Evolutionary conservation across 1,140 invertebrate genomes (phyloP).

Genomic region (Neodiprion pinetum): DNA sequence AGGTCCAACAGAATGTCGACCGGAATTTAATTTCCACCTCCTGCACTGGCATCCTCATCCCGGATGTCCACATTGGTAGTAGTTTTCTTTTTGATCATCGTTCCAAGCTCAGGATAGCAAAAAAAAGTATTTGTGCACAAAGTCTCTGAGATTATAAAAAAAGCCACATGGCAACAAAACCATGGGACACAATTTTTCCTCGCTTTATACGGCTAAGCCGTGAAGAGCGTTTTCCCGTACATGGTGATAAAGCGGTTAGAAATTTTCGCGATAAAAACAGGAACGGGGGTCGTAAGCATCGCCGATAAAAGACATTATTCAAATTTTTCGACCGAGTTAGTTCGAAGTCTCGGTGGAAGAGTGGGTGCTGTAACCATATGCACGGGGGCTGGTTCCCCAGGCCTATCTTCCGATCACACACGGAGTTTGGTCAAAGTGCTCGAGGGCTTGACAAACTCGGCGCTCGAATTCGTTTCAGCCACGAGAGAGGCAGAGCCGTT

Average conservation of each 20-base stretch:
- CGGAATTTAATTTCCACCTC: background rate
- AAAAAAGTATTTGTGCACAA: too few species aligned
- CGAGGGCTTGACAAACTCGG: background rate
- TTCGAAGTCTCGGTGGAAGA: too few species aligned
- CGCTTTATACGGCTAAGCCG: too few species aligned
- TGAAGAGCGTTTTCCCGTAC: constrained; percentile 15
- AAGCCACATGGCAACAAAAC: too few species aligned
- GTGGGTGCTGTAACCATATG: too few species aligned
- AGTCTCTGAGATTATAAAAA: too few species aligned
- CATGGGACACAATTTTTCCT: too few species aligned
- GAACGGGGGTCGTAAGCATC: constrained; percentile 22
- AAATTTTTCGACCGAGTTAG: constrained; percentile 39
- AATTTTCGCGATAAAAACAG: constrained; percentile 49
- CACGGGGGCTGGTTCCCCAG: background rate
- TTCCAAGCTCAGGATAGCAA: too few species aligned
- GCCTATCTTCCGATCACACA: background rate
- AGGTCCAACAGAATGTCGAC: background rate
- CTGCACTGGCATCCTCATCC: background rate
- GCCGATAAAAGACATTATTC: constrained; percentile 57
- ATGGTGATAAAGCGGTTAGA: constrained; percentile 38
- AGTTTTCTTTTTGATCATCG: too few species aligned
- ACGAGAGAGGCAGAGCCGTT: constrained; percentile 27
- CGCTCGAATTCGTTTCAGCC: background rate
- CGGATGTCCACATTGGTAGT: background rate
- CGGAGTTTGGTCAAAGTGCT: constrained; percentile 5